These are phyloP conservation scores for Dasypogon diadema DNA, from an alignment of 2,888 invertebrate genomes.

Conservation along the genomic window DNA sequence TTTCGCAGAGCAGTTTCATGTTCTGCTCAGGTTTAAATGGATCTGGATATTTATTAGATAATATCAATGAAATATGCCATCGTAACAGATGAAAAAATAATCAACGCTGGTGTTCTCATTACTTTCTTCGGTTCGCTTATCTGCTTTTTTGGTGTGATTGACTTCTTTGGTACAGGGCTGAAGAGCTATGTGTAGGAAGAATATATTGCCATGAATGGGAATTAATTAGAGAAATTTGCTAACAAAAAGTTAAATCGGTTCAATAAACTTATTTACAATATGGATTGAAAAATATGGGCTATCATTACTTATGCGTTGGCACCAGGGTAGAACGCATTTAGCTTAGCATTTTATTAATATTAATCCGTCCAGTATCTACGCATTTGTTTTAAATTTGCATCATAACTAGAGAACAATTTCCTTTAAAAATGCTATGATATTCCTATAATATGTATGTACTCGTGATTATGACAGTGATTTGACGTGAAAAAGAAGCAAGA, in stretches of 20 bases:
- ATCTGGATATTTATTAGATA: constrained; percentile 65
- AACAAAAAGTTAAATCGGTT: neutral
- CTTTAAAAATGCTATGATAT: too few relatives aligned
- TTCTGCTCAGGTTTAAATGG: constrained; percentile 30
- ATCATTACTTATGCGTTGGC: too few relatives aligned
- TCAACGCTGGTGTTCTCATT: constrained; percentile 57
- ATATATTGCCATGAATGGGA: constrained; percentile 11
- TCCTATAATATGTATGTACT: too few relatives aligned
- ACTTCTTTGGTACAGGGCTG: neutral
- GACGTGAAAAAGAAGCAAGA: too few relatives aligned
- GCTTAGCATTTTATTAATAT: too few relatives aligned
- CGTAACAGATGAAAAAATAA: constrained; percentile 56
- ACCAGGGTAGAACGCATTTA: too few relatives aligned
- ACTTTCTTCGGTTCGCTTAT: constrained; percentile 29
- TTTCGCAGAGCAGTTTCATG: constrained; percentile 1
- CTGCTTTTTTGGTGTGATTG: neutral
- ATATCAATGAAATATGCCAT: constrained; percentile 67
- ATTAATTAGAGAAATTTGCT: constrained; percentile 3
- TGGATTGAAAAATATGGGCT: too few relatives aligned
- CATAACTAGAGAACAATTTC: too few relatives aligned
- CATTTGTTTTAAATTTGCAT: too few relatives aligned
- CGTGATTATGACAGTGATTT: too few relatives aligned
- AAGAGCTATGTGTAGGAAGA: constrained; percentile 24
- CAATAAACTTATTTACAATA: too few relatives aligned
- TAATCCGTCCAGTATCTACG: too few relatives aligned